phyloP scores from a whole-genome alignment of 1,140 invertebrate species.

The Onthophagus taurus region DNA sequence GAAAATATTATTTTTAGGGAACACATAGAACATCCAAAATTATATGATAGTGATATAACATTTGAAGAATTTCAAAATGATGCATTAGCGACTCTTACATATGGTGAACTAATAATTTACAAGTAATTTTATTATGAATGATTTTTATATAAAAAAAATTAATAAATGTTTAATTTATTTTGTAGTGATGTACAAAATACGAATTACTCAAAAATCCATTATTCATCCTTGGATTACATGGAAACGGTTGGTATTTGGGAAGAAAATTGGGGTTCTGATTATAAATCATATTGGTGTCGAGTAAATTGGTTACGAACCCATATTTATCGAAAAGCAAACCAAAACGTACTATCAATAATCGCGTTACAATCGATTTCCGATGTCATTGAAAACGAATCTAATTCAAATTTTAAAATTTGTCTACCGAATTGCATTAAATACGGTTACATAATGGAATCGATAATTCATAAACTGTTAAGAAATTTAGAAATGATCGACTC shows the following conservation, averaged over 20 bases:
- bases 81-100: conserved; percentile 49
- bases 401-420: conserved; percentile 32
- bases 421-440: conserved; percentile 45
- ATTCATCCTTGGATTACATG: conserved; percentile 24
- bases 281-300: conserved; percentile 37
- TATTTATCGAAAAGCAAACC: conserved; percentile 41
- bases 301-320: conserved; percentile 46
- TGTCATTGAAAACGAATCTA: conserved; percentile 29
- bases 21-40: conserved; percentile 46
- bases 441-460: conserved; percentile 36
- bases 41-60: conserved; percentile 40
- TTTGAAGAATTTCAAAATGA: conserved; percentile 45
- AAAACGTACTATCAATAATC: conserved; percentile 40
- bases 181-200: conserved; percentile 1
- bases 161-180: neutral
- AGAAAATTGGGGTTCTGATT: conserved; percentile 37
- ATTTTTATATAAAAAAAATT: neutral
- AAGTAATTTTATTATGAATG: conserved; percentile 10
- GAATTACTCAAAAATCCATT: conserved; percentile 11
- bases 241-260: conserved; percentile 35
- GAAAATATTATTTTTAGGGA: conserved; percentile 36
- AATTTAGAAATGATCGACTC: conserved; percentile 46
- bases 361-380: conserved; percentile 40
- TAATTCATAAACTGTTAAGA: conserved; percentile 40
- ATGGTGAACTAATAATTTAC: conserved; percentile 46